Conservation (phyloP, 2,888 invertebrate species). For the Pammene fasciana region DNA sequence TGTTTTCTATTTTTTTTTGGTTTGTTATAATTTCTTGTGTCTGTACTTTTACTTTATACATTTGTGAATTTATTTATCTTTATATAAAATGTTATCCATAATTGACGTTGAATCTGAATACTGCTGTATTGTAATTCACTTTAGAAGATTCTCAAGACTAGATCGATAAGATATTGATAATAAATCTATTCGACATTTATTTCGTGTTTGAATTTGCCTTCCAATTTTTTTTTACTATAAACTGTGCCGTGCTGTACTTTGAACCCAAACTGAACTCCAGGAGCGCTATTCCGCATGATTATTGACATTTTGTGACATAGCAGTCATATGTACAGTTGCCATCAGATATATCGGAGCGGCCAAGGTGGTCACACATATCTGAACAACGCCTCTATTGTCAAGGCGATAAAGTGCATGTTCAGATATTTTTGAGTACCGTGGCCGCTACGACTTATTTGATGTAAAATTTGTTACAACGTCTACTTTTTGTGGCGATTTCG, state of each 20-base stretch:
- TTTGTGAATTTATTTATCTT: conserved; percentile 17
- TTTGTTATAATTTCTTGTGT: conserved; percentile 15
- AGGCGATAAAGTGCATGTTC: no score
- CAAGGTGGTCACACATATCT: no score
- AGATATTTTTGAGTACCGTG: no score
- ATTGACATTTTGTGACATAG: not conserved
- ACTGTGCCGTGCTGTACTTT: not conserved
- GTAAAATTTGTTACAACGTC: no score
- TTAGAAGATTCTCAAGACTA: conserved; percentile 10
- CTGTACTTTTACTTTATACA: conserved; percentile 17
- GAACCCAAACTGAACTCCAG: no score
- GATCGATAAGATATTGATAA: conserved; percentile 14
- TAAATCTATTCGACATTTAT: conserved; percentile 24
- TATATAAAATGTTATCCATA: conserved; percentile 14
- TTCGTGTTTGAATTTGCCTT: conserved; percentile 16
- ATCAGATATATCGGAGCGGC: no score
- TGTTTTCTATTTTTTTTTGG: conserved; percentile 9
- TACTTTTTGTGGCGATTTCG: no score
- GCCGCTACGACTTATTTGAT: no score
- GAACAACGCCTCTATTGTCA: no score
- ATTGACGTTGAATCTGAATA: not conserved
- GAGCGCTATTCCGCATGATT: not conserved
- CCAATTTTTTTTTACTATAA: not conserved
- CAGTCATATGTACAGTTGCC: no score
- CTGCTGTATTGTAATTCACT: conserved; percentile 1